Percentiles rank a stretch among this genome's conserved stretches.
Conservation (phyloP, 2,888 invertebrate genomes). For the Brachynemurus nebulosus region DNA sequence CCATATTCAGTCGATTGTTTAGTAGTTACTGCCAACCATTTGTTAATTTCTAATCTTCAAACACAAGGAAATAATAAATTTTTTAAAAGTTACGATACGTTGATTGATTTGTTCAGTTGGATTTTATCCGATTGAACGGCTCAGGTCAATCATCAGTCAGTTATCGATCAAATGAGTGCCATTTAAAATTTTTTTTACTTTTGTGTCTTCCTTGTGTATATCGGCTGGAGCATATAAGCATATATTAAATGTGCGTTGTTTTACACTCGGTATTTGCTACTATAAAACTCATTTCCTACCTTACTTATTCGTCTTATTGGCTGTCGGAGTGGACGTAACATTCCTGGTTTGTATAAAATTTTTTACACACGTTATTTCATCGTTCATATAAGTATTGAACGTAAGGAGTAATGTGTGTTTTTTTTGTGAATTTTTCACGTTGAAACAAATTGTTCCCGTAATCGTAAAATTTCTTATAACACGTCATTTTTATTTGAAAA, state of each 20-base stretch:
- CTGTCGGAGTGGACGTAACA: slow-evolving; percentile 5
- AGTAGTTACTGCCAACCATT: too few species aligned
- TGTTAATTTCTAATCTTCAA: too few species aligned
- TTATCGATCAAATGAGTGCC: slow-evolving; percentile 11
- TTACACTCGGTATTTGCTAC: slow-evolving; percentile 1
- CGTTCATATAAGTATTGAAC: slow-evolving; percentile 6
- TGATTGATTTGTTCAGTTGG: too few species aligned
- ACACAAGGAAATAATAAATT: too few species aligned
- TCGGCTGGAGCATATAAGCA: slow-evolving; percentile 5
- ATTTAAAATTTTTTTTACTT: slow-evolving; percentile 3
- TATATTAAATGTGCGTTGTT: too few species aligned
- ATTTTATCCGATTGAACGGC: too few species aligned
- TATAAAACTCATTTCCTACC: slow-evolving; percentile 1
- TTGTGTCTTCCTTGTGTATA: slow-evolving; percentile 6
- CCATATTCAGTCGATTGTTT: too few species aligned
- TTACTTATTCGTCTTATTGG: slow-evolving; percentile 4
- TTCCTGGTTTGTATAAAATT: slow-evolving; percentile 1
- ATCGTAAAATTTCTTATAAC: too few species aligned
- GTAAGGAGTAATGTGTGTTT: slow-evolving; percentile 3
- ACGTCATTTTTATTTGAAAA: too few species aligned
- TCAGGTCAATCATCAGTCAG: slow-evolving; percentile 8
- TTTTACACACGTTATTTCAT: slow-evolving; percentile 4
- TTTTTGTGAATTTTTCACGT: too few species aligned
- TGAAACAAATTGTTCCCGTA: too few species aligned
- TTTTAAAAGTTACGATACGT: too few species aligned